Evolutionary conservation across 1,140 invertebrate genomes (phyloP), one percentile per base, ranked within the genome.

Genomic region (Bombus terrestris): DNA sequence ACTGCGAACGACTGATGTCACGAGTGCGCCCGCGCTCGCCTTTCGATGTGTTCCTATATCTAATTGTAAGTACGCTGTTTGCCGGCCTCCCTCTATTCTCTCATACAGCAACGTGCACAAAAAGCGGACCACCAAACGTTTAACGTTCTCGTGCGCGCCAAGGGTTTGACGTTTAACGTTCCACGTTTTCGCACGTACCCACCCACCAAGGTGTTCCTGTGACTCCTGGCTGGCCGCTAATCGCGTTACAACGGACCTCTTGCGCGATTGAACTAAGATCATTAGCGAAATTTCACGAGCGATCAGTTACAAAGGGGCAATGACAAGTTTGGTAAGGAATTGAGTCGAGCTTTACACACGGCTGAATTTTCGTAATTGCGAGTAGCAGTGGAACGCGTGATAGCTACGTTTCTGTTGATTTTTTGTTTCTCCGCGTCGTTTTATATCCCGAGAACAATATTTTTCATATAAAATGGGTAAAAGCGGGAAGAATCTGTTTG

Each of bases 21-120:
- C 88, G 79, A 79, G 64, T 88, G 87, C 87, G 88, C 77, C 83
- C 81, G 79, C 79, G 57, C 83, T 68, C 66, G 47, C 71, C 53
- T 73, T 66, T 64, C 78, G 32, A 68, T 43, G 64, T 59, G 22
- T 66, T 73, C 35, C 75, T 78, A 57, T 80, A 73, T 85, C 57
- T 81, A 62, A 62, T 28, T 62, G 28, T 35, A 18, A 47, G 15
- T 66, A n/a, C 15, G 22, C 75, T 78, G 47, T 35, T 83, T 35
- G 71, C 12, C 71, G n/a, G 9, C 22, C 69, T 72, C 69, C 37
- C 37, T 41, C 69, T 53, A n/a, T 59, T 2, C 15, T 13, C 15
- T 37, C 18, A 0, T 69, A 71, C 80, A 62, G 80, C 39, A 13
- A 28, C 35, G 8, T 47, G 32, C 81, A 82, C 41, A 57, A 43